Evolutionary conservation across 2,113 vertebrate species (phyloP).

Genomic region (Phrynocephalus versicolor): DNA sequence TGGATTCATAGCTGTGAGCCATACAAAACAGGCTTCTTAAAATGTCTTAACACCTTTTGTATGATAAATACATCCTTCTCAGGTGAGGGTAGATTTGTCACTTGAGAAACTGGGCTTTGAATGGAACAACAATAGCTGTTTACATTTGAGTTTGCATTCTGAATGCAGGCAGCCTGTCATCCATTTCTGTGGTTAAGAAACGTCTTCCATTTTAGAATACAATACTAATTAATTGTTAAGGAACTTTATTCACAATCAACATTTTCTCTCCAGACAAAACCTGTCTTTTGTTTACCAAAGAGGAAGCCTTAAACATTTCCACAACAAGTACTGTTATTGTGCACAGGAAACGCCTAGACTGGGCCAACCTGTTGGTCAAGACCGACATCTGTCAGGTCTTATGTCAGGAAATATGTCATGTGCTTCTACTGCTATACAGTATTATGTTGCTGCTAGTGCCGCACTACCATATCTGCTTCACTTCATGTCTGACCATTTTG

Average conservation of each 20-base stretch:
- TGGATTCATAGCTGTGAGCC: constrained; percentile 44
- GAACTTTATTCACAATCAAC: neutral
- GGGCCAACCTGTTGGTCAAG: neutral
- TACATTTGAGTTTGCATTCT: neutral
- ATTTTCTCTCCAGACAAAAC: constrained; percentile 21
- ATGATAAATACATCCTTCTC: neutral
- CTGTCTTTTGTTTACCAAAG: neutral
- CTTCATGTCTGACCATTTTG: no score
- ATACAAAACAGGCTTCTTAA: constrained; percentile 24
- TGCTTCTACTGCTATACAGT: no score
- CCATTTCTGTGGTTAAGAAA: neutral
- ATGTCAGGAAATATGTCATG: neutral
- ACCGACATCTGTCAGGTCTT: neutral
- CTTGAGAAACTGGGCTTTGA: neutral
- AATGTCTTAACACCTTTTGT: neutral
- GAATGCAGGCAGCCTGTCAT: constrained; percentile 27
- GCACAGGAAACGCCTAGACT: no score
- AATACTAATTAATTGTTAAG: constrained; percentile 16
- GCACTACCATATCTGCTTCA: no score
- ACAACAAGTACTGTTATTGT: neutral
- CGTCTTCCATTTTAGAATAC: constrained; percentile 28
- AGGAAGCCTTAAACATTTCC: neutral
- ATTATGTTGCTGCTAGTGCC: no score
- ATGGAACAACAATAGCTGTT: constrained; percentile 27
- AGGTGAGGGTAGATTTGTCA: neutral